Conservation (phyloP, 2,113 vertebrate genomes). For the Toxotes chatareus region DNA sequence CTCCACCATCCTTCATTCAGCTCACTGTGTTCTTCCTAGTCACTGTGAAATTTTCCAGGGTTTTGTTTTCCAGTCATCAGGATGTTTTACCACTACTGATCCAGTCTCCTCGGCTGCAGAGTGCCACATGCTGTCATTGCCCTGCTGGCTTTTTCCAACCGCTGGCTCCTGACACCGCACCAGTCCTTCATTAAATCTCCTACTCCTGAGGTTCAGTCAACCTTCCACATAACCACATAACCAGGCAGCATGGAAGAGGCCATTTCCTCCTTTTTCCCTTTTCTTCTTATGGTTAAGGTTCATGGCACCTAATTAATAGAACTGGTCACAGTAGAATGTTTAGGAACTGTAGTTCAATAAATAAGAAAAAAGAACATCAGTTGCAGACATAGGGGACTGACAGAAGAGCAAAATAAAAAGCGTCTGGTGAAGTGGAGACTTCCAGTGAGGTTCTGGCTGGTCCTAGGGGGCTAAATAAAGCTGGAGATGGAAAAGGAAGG, state of each 20-base stretch:
- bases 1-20: conserved; percentile 29
- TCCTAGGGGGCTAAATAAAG: conserved; percentile 50
- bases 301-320: conserved; percentile 14
- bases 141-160: conserved; percentile 70
- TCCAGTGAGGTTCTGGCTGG: conserved; percentile 14
- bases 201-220: conserved; percentile 16
- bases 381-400: not conserved
- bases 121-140: conserved; percentile 64
- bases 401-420: conserved; percentile 15
- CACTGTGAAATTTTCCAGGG: conserved; percentile 47
- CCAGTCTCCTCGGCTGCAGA: conserved; percentile 37
- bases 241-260: conserved; percentile 33
- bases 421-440: conserved; percentile 25
- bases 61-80: conserved; percentile 60
- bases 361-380: conserved; percentile 2
- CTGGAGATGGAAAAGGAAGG: conserved; percentile 9
- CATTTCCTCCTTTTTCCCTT: conserved; percentile 34
- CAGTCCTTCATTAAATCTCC: conserved; percentile 40
- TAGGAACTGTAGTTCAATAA: not conserved
- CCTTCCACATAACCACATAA: conserved; percentile 30
- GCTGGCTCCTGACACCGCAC: conserved; percentile 48
- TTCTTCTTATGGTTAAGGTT: conserved; percentile 25
- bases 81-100: conserved; percentile 43
- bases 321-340: not conserved
- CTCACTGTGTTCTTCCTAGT: conserved; percentile 18